Evolutionary conservation across 2,113 vertebrate species (phyloP), one percentile per base, ranked within the genome.

Genomic region (Kryptolebias marmoratus): DNA sequence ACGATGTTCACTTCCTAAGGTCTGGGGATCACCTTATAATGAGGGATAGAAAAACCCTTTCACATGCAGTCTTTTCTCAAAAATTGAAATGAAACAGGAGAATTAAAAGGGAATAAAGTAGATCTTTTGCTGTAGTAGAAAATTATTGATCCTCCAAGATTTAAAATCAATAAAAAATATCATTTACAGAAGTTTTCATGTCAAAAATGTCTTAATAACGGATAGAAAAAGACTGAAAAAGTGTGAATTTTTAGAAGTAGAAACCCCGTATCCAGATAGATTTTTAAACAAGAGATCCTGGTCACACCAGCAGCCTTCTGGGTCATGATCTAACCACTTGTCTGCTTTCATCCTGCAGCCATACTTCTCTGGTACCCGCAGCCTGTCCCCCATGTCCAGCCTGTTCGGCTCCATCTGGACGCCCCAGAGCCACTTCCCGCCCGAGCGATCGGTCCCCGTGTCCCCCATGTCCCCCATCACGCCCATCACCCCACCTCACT

Each of bases 321-420:
- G 30, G n/a, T 39, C 31, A 22, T 11, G 30, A 30, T 62, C 11
- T 14, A 48, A 45, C 14, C 4, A 39, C 1, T 39, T 27, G 1
- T 10, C 14, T 59, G 22, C 52, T 1, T 60, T 52, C 6, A 0
- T 58, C 30, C 39, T 63, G 0, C 93, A 99, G 97, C 94, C 97
- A 87, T 98, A 96, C 95, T 97, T 98, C 94, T 93, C 96, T 47
- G 97, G 96, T 59, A 97, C 98, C 70, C 94, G 98, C 87, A 99
- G 98, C 89, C 95, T 99, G 74, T 99, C 98, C 42, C 98, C 97
- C 2, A 98, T 99, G 97, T 99, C 98, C 90, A 96, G 97, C 88
- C 95, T 99, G 63, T 99, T 99, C 74, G 97, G 98, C 57, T 99
- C 98, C 87, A 99, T 99, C 91, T 99, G 98, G 98, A 97, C 98